A percentile compares a stretch with the other conserved stretches of the same genome.
Conservation (phyloP, 1,140 invertebrate genomes). For the Chrysomallon squamiferum region DNA sequence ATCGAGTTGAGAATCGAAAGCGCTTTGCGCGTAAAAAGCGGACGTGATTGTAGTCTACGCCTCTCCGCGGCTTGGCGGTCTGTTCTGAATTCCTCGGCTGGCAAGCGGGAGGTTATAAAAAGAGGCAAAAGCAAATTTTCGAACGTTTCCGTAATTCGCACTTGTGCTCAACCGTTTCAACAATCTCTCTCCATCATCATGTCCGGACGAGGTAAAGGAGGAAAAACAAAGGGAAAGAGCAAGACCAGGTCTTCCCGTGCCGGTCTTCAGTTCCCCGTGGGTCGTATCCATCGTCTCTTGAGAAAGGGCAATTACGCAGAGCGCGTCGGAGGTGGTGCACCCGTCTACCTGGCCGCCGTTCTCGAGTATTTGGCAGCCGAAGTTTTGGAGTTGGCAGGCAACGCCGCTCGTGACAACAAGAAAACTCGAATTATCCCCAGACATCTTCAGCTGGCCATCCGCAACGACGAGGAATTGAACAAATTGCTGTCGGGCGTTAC, state of each 20-base stretch:
- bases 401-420: conserved; percentile 75
- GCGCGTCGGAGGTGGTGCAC: conserved; percentile 55
- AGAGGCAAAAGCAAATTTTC: too few species aligned
- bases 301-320: conserved; percentile 60
- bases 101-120: too few species aligned
- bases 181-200: conserved; percentile 28
- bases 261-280: conserved; percentile 62
- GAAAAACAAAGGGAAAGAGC: conserved; percentile 69
- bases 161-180: neutral
- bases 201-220: conserved; percentile 56
- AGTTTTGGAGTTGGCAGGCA: conserved; percentile 72
- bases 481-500: conserved; percentile 60
- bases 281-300: conserved; percentile 60
- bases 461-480: conserved; percentile 64
- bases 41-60: too few species aligned
- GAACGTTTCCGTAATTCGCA: too few species aligned
- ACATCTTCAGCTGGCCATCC: conserved; percentile 59
- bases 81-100: too few species aligned
- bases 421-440: conserved; percentile 58
- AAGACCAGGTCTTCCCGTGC: conserved; percentile 61
- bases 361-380: conserved; percentile 65
- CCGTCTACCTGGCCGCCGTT: conserved; percentile 61
- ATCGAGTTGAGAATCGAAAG: neutral
- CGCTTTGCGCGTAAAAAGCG: neutral
- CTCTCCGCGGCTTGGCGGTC: neutral